These are phyloP conservation scores for Tinea pellionella DNA, from an alignment of 2,888 invertebrate species.

Conservation along the genomic window DNA sequence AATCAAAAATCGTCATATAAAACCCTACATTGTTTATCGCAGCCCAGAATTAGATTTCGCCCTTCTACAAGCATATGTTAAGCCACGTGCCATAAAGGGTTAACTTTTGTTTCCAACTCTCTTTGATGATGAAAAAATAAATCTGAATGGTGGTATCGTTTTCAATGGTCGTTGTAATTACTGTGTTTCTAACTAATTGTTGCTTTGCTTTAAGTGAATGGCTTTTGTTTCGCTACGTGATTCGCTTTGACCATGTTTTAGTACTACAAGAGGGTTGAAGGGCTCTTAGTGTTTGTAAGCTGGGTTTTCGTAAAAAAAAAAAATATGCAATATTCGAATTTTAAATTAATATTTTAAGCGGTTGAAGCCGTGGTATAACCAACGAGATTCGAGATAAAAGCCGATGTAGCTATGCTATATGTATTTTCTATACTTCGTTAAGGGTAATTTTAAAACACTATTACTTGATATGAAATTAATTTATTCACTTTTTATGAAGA, in stretches of 20 bases:
- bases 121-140: slow-evolving; percentile 35
- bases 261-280: slow-evolving; percentile 17
- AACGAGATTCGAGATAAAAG: no score
- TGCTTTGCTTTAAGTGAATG: slow-evolving; percentile 33
- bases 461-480: no score
- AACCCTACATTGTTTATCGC: not conserved
- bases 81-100: slow-evolving; percentile 57
- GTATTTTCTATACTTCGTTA: no score
- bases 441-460: no score
- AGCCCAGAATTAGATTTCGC: slow-evolving; percentile 17
- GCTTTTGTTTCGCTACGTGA: slow-evolving; percentile 43
- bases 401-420: no score
- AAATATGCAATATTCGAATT: not conserved
- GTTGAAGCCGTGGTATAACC: no score
- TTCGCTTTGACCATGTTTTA: slow-evolving; percentile 57
- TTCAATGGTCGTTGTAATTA: slow-evolving; percentile 57
- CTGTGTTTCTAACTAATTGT: slow-evolving; percentile 61
- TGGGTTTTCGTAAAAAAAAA: not conserved
- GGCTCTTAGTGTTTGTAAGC: not conserved
- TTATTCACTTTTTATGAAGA: no score
- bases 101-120: slow-evolving; percentile 40
- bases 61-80: slow-evolving; percentile 41
- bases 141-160: slow-evolving; percentile 56
- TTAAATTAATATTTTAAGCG: not conserved
- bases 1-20: not conserved